Evolutionary conservation across 2,113 vertebrate genomes (phyloP), one percentile per base, ranked within the genome.

Genomic region (Rhinolophus ferrumequinum): DNA sequence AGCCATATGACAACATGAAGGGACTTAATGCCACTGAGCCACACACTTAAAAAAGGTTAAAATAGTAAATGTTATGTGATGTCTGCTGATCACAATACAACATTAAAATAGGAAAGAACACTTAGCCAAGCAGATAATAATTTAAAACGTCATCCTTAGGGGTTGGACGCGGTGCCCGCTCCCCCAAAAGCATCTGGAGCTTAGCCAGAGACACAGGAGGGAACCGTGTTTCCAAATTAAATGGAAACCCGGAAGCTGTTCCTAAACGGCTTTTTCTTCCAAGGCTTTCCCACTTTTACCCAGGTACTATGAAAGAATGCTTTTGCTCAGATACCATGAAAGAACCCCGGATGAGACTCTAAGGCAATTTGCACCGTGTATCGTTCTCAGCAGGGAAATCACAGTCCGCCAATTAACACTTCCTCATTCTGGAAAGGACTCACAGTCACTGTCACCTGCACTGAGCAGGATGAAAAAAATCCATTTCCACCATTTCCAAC

Each of bases 331-430:
- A 50, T 50, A 50, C 24, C 58, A 26, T 60, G 22, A 24, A 60
- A 60, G 58, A 60, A 50, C 47, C 56, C 54, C 90, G 85, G 82
- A 28, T 11, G 54, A 67, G 75, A 56, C 67, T 80, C 18, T 1
- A 6, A 9, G 73, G 90, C 90, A 98, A 97, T 98, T 92, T 96
- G 85, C 81, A 62, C 97, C 88, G 92, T 88, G 86, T 28, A 60
- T 83, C 72, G 89, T 77, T 92, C 97, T 92, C 96, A 22, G 84
- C 96, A 94, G 85, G 93, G 66, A 96, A 93, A n/a, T 44, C 54
- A 80, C 15, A 9, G 35, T 50, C 86, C 38, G 44, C 70, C 91
- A 98, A 90, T 98, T 97, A 98, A 84, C 98, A 97, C 96, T 44
- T 96, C 62, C 84, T 80, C 24, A 3, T 8, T 73, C 85, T 60